Evolutionary conservation across 2,113 vertebrate species (phyloP).

Genomic region (Ictalurus furcatus): DNA sequence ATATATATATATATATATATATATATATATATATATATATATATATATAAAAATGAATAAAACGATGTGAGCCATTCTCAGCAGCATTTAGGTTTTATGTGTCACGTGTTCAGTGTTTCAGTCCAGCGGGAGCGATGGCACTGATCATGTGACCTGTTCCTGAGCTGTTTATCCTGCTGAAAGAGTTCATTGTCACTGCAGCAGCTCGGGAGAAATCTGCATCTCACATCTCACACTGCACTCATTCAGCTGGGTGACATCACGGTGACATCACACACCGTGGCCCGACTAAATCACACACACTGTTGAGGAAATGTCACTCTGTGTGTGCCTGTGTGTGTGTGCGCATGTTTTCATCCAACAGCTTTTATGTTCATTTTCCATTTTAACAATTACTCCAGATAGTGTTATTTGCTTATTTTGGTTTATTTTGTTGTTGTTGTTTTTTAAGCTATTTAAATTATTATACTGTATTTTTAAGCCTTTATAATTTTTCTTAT

Average conservation of each 20-base stretch:
- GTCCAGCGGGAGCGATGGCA: background rate
- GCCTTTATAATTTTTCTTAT: background rate
- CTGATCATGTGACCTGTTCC: background rate
- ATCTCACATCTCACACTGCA: conserved; percentile 5
- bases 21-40: background rate
- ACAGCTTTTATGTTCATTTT: background rate
- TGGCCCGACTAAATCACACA: background rate
- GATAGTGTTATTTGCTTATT: background rate
- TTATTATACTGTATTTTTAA: background rate
- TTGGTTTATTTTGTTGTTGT: background rate
- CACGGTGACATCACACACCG: background rate
- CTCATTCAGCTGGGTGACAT: background rate
- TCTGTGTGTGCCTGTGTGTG: background rate
- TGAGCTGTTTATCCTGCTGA: background rate
- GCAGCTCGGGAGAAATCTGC: conserved; percentile 14
- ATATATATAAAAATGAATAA: background rate
- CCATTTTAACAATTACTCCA: background rate
- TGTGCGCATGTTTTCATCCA: background rate
- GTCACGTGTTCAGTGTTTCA: background rate
- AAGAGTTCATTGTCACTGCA: conserved; percentile 4
- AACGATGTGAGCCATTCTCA: background rate
- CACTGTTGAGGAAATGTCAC: background rate
- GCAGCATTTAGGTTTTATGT: background rate
- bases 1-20: background rate
- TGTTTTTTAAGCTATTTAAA: background rate